Conservation (phyloP, 35 echinoderm and acorn worm species). For the Strongylocentrotus purpuratus region DNA sequence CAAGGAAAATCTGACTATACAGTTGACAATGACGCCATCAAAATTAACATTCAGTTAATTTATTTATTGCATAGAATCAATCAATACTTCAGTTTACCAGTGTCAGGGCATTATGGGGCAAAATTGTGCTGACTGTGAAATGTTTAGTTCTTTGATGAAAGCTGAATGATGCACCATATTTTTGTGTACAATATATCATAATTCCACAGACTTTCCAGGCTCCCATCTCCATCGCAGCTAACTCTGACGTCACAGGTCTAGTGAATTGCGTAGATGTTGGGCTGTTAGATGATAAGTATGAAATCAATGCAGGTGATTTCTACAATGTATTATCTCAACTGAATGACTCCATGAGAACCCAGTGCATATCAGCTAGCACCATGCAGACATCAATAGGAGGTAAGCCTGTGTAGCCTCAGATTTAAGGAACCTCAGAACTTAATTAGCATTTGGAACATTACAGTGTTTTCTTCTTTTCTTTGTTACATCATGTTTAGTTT, state of each 20-base stretch:
- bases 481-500: not conserved
- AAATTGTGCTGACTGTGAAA: too few relatives aligned
- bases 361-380: conserved; percentile 5
- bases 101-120: too few relatives aligned
- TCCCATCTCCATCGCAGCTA: not conserved
- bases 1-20: too few relatives aligned
- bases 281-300: not conserved
- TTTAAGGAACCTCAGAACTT: not conserved
- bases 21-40: too few relatives aligned
- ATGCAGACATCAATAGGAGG: conserved; percentile 40
- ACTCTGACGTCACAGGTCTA: conserved; percentile 29
- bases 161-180: too few relatives aligned
- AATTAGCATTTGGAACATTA: not conserved
- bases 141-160: too few relatives aligned
- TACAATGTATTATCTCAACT: not conserved
- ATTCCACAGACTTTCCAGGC: conserved; percentile 14
- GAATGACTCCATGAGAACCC: conserved; percentile 12
- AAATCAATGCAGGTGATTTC: not conserved
- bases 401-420: not conserved
- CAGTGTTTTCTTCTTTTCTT: not conserved
- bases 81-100: too few relatives aligned
- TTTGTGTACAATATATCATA: not conserved
- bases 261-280: conserved; percentile 47
- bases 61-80: too few relatives aligned
- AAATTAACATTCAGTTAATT: too few relatives aligned